phyloP scores from a whole-genome alignment of 92 coral and sea anemone genomes.

The Bergia sp. region DNA sequence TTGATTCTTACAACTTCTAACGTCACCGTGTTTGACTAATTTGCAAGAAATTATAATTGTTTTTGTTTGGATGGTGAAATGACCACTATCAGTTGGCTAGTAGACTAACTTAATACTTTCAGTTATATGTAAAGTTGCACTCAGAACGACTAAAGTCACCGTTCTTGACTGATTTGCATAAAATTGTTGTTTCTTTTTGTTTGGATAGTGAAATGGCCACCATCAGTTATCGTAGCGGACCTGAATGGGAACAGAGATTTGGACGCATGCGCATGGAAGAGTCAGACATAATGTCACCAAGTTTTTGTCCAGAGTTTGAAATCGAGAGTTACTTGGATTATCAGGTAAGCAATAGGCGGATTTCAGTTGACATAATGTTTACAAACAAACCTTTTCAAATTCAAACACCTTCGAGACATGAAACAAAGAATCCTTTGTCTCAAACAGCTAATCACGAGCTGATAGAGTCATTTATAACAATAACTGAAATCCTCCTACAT shows the following conservation, averaged over 20 bases:
- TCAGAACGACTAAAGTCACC: too few relatives aligned
- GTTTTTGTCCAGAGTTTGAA: constrained; percentile 92
- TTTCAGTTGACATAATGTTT: too few relatives aligned
- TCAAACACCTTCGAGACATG: too few relatives aligned
- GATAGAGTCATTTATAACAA: too few relatives aligned
- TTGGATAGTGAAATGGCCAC: constrained; percentile 80
- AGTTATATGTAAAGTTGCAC: too few relatives aligned
- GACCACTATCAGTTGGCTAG: constrained; percentile 77
- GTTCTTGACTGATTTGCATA: not conserved
- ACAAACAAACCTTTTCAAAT: too few relatives aligned
- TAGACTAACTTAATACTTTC: too few relatives aligned
- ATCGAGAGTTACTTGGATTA: constrained; percentile 94
- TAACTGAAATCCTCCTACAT: too few relatives aligned
- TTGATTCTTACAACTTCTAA: too few relatives aligned
- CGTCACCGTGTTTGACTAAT: too few relatives aligned
- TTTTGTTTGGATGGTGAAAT: constrained; percentile 60
- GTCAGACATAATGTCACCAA: constrained; percentile 61
- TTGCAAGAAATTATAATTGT: not conserved
- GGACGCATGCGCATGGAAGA: constrained; percentile 87
- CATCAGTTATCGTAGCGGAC: constrained; percentile 93
- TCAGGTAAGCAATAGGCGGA: constrained; percentile 60
- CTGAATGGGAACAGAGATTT: constrained; percentile 95
- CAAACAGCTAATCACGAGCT: too few relatives aligned
- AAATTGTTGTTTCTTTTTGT: not conserved
- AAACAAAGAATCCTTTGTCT: too few relatives aligned